Conservation (phyloP, 2,888 invertebrate species). For the Diaperis boleti region DNA sequence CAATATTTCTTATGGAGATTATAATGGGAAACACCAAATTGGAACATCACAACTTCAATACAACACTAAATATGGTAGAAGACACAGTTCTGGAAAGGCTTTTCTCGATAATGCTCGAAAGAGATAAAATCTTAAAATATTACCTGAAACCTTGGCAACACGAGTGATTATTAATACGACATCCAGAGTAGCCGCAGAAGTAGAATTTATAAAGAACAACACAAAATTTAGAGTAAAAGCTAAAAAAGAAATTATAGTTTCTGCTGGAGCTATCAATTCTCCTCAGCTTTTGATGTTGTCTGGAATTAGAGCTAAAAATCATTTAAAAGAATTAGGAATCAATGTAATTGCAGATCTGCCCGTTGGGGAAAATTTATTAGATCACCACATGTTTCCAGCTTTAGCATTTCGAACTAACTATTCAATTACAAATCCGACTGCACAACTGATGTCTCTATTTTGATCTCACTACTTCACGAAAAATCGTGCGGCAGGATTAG, state of each 20-base stretch:
- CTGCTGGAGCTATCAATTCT: conserved; percentile 17
- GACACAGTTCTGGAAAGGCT: conserved; percentile 42
- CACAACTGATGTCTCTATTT: background rate
- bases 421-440: background rate
- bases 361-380: background rate
- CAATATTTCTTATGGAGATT: background rate
- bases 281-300: conserved; percentile 27
- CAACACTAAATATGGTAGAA: conserved; percentile 40
- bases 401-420: background rate
- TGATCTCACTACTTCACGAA: conserved; percentile 68
- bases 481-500: conserved; percentile 67
- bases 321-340: conserved; percentile 16
- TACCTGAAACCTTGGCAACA: background rate
- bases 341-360: conserved; percentile 9
- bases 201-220: conserved; percentile 41
- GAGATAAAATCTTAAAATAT: conserved; percentile 40
- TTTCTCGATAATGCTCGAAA: conserved; percentile 39
- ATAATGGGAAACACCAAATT: background rate
- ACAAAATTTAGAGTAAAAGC: conserved; percentile 20
- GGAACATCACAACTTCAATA: background rate
- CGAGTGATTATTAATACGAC: background rate
- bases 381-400: conserved; percentile 7
- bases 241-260: conserved; percentile 23
- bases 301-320: conserved; percentile 19
- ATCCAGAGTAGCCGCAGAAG: conserved; percentile 38